phyloP scores from a whole-genome alignment of 2,797 vertebrate species.

The Platalea minor region DNA sequence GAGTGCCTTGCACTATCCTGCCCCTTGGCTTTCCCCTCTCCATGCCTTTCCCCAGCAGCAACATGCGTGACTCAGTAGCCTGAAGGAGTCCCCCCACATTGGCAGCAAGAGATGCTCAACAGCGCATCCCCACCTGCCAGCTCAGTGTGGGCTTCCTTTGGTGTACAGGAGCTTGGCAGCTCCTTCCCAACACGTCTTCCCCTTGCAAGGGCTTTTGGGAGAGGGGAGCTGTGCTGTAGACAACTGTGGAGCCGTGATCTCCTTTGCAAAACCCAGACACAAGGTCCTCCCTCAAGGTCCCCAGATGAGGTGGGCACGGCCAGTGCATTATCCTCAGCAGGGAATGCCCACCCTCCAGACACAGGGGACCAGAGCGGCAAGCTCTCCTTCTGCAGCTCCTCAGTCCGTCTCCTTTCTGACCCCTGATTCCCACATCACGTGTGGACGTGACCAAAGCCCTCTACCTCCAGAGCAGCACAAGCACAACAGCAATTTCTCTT shows the following conservation, averaged over 20 bases:
- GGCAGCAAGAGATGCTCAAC: background rate
- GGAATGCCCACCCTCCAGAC: background rate
- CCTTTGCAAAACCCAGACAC: background rate
- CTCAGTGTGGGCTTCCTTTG: background rate
- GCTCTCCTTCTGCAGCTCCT: background rate
- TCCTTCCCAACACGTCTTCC: background rate
- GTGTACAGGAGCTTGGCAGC: background rate
- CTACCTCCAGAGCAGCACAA: background rate
- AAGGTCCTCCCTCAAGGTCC: background rate
- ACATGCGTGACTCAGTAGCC: background rate
- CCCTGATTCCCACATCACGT: background rate
- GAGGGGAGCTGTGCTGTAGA: background rate
- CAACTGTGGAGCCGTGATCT: background rate
- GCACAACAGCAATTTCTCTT: background rate
- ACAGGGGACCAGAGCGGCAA: background rate
- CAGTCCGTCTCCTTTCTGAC: background rate
- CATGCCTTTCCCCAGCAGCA: accelerated
- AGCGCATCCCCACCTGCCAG: accelerated
- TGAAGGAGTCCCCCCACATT: accelerated
- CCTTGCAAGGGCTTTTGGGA: background rate
- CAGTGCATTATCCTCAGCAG: accelerated
- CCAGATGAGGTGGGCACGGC: accelerated
- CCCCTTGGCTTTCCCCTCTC: too few relatives aligned
- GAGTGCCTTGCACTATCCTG: background rate
- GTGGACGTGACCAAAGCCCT: background rate